These are phyloP conservation scores for Tenthredo amoena DNA, from an alignment of 2,888 invertebrate genomes.

Conservation along the genomic window DNA sequence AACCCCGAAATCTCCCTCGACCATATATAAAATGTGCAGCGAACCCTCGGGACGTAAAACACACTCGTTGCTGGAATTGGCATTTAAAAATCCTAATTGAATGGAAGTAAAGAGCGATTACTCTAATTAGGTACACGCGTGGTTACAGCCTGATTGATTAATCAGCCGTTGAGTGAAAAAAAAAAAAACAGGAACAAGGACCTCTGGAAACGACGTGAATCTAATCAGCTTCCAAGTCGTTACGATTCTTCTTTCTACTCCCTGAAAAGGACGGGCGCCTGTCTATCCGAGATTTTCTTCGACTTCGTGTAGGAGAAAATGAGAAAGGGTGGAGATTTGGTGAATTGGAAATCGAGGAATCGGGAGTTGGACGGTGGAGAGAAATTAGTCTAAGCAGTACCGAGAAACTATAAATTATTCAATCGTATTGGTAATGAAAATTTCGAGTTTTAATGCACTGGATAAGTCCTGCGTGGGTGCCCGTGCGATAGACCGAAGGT, in stretches of 20 bases:
- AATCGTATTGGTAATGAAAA: neutral
- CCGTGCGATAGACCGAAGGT: neutral
- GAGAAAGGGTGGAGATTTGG: neutral
- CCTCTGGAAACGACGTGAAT: neutral
- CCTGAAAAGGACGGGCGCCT: neutral
- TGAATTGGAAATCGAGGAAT: neutral
- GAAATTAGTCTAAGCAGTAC: constrained; percentile 23
- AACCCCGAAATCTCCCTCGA: constrained; percentile 13
- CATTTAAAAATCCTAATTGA: constrained; percentile 2
- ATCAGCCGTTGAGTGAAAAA: neutral
- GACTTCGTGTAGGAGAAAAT: neutral
- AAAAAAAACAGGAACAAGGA: neutral
- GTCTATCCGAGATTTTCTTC: neutral
- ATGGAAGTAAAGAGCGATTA: neutral
- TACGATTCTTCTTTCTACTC: neutral
- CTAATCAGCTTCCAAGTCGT: neutral
- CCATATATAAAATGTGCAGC: neutral
- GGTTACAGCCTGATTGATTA: neutral
- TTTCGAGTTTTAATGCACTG: neutral
- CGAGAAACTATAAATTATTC: constrained; percentile 32
- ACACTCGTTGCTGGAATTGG: constrained; percentile 36
- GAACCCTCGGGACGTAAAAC: constrained; percentile 38
- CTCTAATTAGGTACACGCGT: neutral
- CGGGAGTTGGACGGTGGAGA: neutral
- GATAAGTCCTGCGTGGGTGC: neutral